A percentile compares a stretch with the other conserved stretches of the same genome.
These are phyloP conservation scores for Meriones psammophilus DNA, from an alignment of 2,797 vertebrate species.

Conservation along the genomic window DNA sequence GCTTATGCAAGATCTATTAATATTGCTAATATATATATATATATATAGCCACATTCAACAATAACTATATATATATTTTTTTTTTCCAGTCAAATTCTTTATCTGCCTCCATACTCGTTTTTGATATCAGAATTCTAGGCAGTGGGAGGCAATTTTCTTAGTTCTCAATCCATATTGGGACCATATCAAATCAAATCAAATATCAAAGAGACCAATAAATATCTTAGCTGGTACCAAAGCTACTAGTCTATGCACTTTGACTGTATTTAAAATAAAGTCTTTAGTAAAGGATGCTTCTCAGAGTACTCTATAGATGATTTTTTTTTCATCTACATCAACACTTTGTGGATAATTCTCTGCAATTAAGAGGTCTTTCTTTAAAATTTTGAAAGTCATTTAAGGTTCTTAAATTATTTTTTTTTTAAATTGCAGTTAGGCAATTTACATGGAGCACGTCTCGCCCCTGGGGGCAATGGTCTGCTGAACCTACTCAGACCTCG, in stretches of 20 bases:
- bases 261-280: not conserved
- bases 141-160: not conserved
- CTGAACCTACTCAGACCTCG: no score
- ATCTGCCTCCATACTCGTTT: not conserved
- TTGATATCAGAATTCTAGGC: not conserved
- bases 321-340: slow-evolving; percentile 30
- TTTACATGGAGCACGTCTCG: no score
- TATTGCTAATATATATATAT: not conserved
- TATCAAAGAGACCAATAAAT: slow-evolving; percentile 32
- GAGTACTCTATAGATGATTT: not conserved
- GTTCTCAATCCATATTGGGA: not conserved
- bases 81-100: not conserved
- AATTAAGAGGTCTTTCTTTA: not conserved
- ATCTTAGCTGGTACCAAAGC: not conserved
- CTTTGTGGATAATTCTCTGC: not conserved
- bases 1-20: slow-evolving; percentile 10
- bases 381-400: no score
- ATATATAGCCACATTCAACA: no score
- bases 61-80: not conserved
- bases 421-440: no score
- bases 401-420: no score
- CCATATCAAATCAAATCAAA: not conserved
- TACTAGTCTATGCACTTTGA: not conserved
- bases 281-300: not conserved
- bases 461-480: no score